These are phyloP conservation scores for Nephrocerus scutellatus DNA, from an alignment of 2,888 invertebrate genomes.

Conservation along the genomic window DNA sequence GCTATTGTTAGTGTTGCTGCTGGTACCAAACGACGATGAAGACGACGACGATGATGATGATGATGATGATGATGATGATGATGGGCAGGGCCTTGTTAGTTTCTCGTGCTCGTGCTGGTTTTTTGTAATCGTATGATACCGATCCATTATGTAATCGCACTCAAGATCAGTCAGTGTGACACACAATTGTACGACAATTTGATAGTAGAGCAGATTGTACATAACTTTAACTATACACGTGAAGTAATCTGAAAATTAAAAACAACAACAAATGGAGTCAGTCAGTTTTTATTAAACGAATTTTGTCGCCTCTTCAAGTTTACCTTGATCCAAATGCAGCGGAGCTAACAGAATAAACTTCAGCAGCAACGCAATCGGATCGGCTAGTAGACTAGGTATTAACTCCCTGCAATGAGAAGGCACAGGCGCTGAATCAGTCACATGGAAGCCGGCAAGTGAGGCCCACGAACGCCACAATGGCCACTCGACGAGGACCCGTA, in stretches of 20 bases:
- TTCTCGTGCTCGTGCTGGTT: too few species aligned
- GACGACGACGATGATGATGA: not conserved
- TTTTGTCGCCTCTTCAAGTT: too few species aligned
- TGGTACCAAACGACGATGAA: not conserved
- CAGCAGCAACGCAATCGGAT: slow-evolving; percentile 77
- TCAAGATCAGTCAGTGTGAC: slow-evolving; percentile 61
- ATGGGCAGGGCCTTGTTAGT: not conserved
- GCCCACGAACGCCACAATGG: slow-evolving; percentile 52
- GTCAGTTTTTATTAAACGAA: slow-evolving; percentile 26
- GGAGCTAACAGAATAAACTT: slow-evolving; percentile 83
- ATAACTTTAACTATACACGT: slow-evolving; percentile 79
- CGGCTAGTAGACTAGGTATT: slow-evolving; percentile 79
- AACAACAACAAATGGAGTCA: too few species aligned
- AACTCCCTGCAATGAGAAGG: slow-evolving; percentile 45
- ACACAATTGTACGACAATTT: slow-evolving; percentile 74
- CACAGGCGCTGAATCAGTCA: slow-evolving; percentile 39
- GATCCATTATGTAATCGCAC: slow-evolving; percentile 51
- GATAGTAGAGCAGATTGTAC: slow-evolving; percentile 84
- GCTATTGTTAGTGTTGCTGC: slow-evolving; percentile 13
- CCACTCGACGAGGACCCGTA: slow-evolving; percentile 61
- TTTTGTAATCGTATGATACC: slow-evolving; percentile 30
- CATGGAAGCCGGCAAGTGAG: slow-evolving; percentile 44
- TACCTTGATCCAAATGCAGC: slow-evolving; percentile 78
- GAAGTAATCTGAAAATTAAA: slow-evolving; percentile 66
- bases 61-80: not conserved